These are phyloP conservation scores for Sussaba pulchella DNA, from an alignment of 2,888 invertebrate species.

Conservation along the genomic window DNA sequence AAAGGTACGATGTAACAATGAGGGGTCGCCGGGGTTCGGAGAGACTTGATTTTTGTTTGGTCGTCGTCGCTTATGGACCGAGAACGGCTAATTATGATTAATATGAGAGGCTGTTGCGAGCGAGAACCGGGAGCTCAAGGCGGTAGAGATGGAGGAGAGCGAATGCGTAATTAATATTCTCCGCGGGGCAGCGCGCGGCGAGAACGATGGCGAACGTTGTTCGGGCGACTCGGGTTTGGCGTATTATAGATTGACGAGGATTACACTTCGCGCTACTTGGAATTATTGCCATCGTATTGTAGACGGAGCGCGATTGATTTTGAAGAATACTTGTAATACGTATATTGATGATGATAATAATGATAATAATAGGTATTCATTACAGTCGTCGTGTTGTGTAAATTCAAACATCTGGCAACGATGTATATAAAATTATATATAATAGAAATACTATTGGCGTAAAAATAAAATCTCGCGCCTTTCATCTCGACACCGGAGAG, in stretches of 20 bases:
- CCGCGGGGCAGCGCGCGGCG: constrained; percentile 75
- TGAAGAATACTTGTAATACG: too few species aligned
- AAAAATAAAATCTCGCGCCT: neutral
- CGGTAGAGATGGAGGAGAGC: constrained; percentile 21
- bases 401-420: neutral
- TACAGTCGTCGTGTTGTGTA: neutral
- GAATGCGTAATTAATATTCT: constrained; percentile 80
- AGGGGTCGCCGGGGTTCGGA: constrained; percentile 4
- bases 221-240: constrained; percentile 72
- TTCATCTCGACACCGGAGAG: neutral
- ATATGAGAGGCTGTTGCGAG: constrained; percentile 75
- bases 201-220: constrained; percentile 73
- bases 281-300: constrained; percentile 34
- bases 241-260: constrained; percentile 17
- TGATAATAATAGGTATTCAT: neutral
- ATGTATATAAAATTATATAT: neutral
- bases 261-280: constrained; percentile 53
- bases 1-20: neutral
- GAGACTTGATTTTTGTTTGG: constrained; percentile 27
- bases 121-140: constrained; percentile 71
- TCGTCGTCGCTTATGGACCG: constrained; percentile 39
- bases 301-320: neutral
- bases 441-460: too few species aligned
- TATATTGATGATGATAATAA: neutral
- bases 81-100: constrained; percentile 82